A percentile compares a stretch with the other conserved stretches of the same genome.
These are phyloP conservation scores for Hydropsyche betteni DNA, from an alignment of 2,888 invertebrate genomes.

Conservation along the genomic window DNA sequence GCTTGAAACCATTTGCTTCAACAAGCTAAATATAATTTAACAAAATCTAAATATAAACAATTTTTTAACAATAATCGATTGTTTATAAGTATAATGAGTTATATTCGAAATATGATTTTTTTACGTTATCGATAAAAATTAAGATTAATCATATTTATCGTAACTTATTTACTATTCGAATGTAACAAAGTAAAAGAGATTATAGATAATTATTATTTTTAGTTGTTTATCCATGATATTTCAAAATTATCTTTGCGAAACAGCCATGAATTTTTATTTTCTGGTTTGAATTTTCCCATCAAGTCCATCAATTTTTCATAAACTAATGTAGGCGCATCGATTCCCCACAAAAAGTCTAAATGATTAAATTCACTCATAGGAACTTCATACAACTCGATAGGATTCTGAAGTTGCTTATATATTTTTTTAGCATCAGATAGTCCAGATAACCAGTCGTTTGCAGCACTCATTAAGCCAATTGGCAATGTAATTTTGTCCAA, in stretches of 20 bases:
- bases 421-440: conserved; percentile 70
- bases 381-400: conserved; percentile 69
- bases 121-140: too few relatives aligned
- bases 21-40: too few relatives aligned
- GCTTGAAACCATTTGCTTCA: too few relatives aligned
- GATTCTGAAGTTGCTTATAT: conserved; percentile 65
- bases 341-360: conserved; percentile 75
- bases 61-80: too few relatives aligned
- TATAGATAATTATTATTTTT: too few relatives aligned
- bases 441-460: conserved; percentile 79
- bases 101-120: too few relatives aligned
- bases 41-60: too few relatives aligned
- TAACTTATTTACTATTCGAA: too few relatives aligned
- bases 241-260: conserved; percentile 1
- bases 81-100: too few relatives aligned
- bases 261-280: background rate
- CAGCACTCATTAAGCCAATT: conserved; percentile 72
- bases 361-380: conserved; percentile 75
- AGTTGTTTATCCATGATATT: background rate
- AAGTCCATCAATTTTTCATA: conserved; percentile 65
- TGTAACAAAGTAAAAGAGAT: too few relatives aligned
- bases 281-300: conserved; percentile 54
- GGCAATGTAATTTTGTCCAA: conserved; percentile 71
- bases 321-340: conserved; percentile 69
- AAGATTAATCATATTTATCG: too few relatives aligned